Conservation (phyloP, 2,113 vertebrate genomes). For the Nyctibius bracteatus region DNA sequence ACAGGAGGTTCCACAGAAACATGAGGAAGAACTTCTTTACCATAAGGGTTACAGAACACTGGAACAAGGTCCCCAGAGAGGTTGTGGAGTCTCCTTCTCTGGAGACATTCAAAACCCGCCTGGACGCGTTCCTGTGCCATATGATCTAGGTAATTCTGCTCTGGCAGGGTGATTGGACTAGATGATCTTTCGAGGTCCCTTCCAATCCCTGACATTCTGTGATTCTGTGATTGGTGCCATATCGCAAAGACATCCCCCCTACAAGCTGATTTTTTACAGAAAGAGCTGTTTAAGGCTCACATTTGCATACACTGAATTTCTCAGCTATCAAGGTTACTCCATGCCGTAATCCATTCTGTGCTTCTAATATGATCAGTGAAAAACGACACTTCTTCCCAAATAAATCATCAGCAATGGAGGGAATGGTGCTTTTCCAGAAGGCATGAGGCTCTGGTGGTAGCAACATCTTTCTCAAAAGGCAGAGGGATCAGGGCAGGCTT, state of each 20-base stretch:
- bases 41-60: too few species aligned
- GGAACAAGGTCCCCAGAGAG: too few species aligned
- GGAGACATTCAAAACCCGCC: too few species aligned
- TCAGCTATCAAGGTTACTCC: slow-evolving; percentile 33
- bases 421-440: not conserved
- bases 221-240: not conserved
- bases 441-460: not conserved
- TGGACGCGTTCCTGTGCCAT: too few species aligned
- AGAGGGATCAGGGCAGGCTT: not conserved
- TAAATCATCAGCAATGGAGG: not conserved
- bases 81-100: too few species aligned
- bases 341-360: not conserved
- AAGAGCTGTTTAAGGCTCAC: not conserved
- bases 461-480: not conserved
- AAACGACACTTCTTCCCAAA: slow-evolving; percentile 34
- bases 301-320: slow-evolving; percentile 44
- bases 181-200: too few species aligned
- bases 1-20: too few species aligned
- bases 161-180: too few species aligned
- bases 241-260: not conserved
- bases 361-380: slow-evolving; percentile 15
- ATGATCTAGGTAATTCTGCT: too few species aligned
- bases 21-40: too few species aligned
- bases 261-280: not conserved
- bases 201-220: too few species aligned